These are phyloP conservation scores for Orthonevra nobilis DNA, from an alignment of 2,888 invertebrate species.

Conservation along the genomic window DNA sequence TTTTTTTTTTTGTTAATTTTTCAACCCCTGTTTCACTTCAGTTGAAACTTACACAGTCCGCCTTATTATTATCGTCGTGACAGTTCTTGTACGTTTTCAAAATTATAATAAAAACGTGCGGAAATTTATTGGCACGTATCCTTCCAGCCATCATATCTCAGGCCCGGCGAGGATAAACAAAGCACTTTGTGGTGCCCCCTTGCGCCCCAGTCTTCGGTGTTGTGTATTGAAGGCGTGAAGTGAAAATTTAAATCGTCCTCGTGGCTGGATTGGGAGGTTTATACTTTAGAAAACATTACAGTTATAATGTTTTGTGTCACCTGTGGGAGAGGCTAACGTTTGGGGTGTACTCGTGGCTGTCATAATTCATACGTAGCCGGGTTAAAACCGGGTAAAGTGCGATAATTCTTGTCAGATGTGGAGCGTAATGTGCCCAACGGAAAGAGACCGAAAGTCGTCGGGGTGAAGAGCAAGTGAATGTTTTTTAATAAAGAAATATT, in stretches of 20 bases:
- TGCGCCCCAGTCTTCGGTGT: slow-evolving; percentile 4
- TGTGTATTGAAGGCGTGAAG: slow-evolving; percentile 62
- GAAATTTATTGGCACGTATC: slow-evolving; percentile 77
- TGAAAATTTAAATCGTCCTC: slow-evolving; percentile 64
- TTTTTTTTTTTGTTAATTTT: no score
- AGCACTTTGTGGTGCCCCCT: slow-evolving; percentile 37
- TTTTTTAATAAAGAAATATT: slow-evolving; percentile 77
- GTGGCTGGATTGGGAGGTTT: background rate
- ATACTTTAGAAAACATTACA: slow-evolving; percentile 4
- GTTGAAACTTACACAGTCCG: slow-evolving; percentile 45
- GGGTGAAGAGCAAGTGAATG: slow-evolving; percentile 56
- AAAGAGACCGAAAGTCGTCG: slow-evolving; percentile 60
- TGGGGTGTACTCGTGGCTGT: background rate
- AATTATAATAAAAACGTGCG: slow-evolving; percentile 78
- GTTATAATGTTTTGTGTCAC: slow-evolving; percentile 65
- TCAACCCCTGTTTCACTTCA: slow-evolving; percentile 44
- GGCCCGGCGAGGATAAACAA: slow-evolving; percentile 51
- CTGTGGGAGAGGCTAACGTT: slow-evolving; percentile 49
- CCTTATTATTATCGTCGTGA: slow-evolving; percentile 73
- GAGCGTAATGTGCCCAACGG: slow-evolving; percentile 75
- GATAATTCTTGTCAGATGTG: slow-evolving; percentile 73
- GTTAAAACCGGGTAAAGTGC: slow-evolving; percentile 70
- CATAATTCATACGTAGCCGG: slow-evolving; percentile 67
- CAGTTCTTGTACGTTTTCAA: slow-evolving; percentile 75
- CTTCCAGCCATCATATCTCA: slow-evolving; percentile 58